Percentiles rank a stretch among this genome's conserved stretches.
phyloP scores from a whole-genome alignment of 2,113 vertebrate species.

The Mus musculus region GRCm39 chr4:105419001-105419500 shows the following conservation, averaged over 20 bases:
- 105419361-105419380: neutral
- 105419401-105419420: neutral
- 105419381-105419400: neutral
- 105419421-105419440: neutral
- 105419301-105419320: neutral
- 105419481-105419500: neutral
- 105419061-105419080: neutral
- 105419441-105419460: neutral
- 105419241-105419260: neutral
- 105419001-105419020: neutral
- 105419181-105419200: neutral
- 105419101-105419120: neutral
- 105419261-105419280: neutral
- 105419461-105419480: conserved; percentile 21
- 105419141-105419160: neutral
- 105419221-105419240: neutral
- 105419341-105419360: neutral
- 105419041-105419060: neutral
- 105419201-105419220: neutral
- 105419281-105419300: conserved; percentile 31
- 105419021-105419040: neutral
- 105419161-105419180: neutral
- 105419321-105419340: neutral
- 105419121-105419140: neutral
- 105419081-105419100: neutral